Evolutionary conservation across 2,888 invertebrate species (phyloP).

Genomic region (Melanophora roralis): DNA sequence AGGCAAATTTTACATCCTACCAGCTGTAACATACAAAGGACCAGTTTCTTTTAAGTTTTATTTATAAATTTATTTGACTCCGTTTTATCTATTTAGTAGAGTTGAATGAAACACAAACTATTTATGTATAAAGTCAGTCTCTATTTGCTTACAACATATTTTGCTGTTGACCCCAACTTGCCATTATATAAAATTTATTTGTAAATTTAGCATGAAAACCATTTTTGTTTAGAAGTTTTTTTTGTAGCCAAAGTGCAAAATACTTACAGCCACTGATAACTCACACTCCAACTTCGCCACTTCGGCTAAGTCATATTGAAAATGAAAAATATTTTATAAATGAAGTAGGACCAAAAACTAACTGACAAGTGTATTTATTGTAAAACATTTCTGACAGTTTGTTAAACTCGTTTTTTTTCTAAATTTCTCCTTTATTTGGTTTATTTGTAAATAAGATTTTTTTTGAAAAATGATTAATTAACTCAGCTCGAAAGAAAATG

Average conservation of each 20-base stretch:
- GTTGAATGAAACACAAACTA: constrained; percentile 2
- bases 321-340: constrained; percentile 40
- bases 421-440: not conserved
- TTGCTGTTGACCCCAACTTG: constrained; percentile 30
- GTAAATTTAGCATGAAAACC: constrained; percentile 42
- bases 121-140: constrained; percentile 13
- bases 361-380: constrained; percentile 60
- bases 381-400: constrained; percentile 48
- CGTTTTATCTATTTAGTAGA: not conserved
- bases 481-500: constrained; percentile 47
- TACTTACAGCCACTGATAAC: not conserved
- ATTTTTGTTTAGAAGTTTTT: constrained; percentile 6
- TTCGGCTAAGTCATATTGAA: constrained; percentile 3
- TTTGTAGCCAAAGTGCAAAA: constrained; percentile 4
- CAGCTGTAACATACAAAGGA: constrained; percentile 15
- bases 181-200: constrained; percentile 30
- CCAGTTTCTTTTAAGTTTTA: constrained; percentile 29
- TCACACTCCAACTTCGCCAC: constrained; percentile 16
- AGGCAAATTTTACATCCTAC: not conserved
- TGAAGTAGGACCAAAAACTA: constrained; percentile 23
- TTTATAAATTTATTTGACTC: constrained; percentile 34
- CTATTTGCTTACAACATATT: constrained; percentile 21
- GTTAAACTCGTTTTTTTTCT: constrained; percentile 25
- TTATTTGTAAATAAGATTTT: constrained; percentile 48
- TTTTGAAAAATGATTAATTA: constrained; percentile 60